Conservation (phyloP, 2,797 vertebrate genomes). For the Uromys caudimaculatus region DNA sequence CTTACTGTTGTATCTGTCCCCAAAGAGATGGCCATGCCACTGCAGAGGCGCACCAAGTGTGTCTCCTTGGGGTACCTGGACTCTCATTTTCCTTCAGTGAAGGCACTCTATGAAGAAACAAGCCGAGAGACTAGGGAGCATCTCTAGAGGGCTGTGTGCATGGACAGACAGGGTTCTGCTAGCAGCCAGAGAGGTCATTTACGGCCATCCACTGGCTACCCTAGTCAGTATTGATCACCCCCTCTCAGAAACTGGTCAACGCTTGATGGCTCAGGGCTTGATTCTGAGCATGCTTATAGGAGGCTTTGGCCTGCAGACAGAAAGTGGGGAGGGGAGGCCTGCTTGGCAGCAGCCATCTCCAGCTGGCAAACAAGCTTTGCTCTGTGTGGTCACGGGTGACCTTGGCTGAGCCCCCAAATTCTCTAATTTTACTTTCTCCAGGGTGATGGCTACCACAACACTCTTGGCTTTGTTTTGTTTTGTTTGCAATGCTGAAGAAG, state of each 20-base stretch:
- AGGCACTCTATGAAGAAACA: background rate
- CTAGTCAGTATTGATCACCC: background rate
- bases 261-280: background rate
- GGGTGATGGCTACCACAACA: constrained; percentile 1
- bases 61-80: background rate
- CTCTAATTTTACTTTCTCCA: constrained; percentile 29
- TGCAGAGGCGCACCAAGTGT: background rate
- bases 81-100: constrained; percentile 36
- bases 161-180: background rate
- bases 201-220: background rate
- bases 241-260: background rate
- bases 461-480: background rate
- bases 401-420: constrained; percentile 60
- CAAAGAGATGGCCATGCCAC: background rate
- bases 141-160: background rate
- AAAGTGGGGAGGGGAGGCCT: constrained; percentile 39
- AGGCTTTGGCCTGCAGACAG: constrained; percentile 1
- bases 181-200: constrained; percentile 20
- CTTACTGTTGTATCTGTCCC: background rate
- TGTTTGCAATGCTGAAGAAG: background rate
- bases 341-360: constrained; percentile 2
- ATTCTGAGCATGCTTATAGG: constrained; percentile 18
- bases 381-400: constrained; percentile 49
- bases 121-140: background rate
- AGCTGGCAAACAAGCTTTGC: background rate